A percentile compares a stretch with the other conserved stretches of the same genome.
phyloP scores from a whole-genome alignment of 1,140 invertebrate species.

The Ephestia elutella region DNA sequence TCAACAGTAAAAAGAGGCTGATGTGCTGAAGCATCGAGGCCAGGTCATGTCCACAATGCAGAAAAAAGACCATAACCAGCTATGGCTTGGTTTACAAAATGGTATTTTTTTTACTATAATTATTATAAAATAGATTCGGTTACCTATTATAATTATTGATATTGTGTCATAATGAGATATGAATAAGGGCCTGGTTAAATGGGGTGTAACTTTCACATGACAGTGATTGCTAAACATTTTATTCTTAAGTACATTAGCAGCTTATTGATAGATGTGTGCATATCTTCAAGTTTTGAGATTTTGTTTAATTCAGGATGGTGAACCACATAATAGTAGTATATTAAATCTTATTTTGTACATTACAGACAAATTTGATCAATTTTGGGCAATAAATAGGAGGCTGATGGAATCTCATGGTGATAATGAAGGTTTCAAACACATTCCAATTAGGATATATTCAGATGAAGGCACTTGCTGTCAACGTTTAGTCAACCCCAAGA shows the following conservation, averaged over 20 bases:
- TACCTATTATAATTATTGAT: too few species aligned
- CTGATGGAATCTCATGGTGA: conserved; percentile 90
- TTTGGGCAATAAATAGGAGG: conserved; percentile 97
- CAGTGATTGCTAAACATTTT: too few species aligned
- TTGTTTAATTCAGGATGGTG: too few species aligned
- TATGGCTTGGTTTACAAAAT: conserved; percentile 96
- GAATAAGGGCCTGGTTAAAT: too few species aligned
- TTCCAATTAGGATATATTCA: conserved; percentile 93
- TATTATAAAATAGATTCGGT: too few species aligned
- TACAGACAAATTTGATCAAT: conserved; percentile 98
- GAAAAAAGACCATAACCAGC: conserved; percentile 97
- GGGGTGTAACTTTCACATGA: too few species aligned
- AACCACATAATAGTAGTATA: too few species aligned
- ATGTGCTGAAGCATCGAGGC: conserved; percentile 94
- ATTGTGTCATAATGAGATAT: too few species aligned
- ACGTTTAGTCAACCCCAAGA: conserved; percentile 84
- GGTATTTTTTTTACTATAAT: conserved; percentile 72
- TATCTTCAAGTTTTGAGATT: too few species aligned
- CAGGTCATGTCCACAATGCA: conserved; percentile 96
- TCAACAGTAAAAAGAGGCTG: conserved; percentile 97
- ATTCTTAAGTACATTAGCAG: too few species aligned
- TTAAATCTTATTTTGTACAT: conserved; percentile 14
- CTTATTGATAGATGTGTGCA: too few species aligned
- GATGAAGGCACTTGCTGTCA: conserved; percentile 84
- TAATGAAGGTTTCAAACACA: conserved; percentile 90